Base-by-base conservation (phyloP, 2,113 vertebrate species). In the Platanista minor region DNA sequence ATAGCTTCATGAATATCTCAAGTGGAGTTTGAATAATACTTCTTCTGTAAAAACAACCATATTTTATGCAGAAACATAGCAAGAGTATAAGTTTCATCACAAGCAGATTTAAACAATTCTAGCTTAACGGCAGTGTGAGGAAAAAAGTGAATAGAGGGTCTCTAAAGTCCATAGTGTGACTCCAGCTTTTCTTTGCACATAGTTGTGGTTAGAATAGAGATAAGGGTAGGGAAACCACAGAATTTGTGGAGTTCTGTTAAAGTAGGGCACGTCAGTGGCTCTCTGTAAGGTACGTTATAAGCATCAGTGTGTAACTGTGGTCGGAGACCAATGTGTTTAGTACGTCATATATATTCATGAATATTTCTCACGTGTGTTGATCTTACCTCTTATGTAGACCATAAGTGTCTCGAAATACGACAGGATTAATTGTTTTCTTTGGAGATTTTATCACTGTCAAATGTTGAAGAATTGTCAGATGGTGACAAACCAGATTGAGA, bases 341-440 rank as follows among this genome's bases (percentile, higher is more conserved):
- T 0, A n/a, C 39, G 12, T 67, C 17, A 0, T 6, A 6, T 5
- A 1, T 18, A 12, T 69, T 52, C 31, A 36, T 2, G 8, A 8
- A 21, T 8, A 7, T 31, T 64, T 43, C 29, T 41, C 80, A 6
- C 3, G 5, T 67, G 21, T 14, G 4, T 31, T 9, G 27, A 6
- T 57, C 52, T 69, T 36, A 9, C 52, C 33, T 36, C 11, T 71
- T 62, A 21, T 2, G 21, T 12, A 23, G 36, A n/a, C 46, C n/a
- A 0, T 6, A 14, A 14, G 8, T 49, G 15, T 61, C 41, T 75
- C 21, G 66, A 11, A 54, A 9, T 49, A 29, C 17, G 75, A 41
- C 10, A 54, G n/a, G 20, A 17, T 39, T 20, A 33, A 0, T 43
- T 54, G 8, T 78, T 95, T 64, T 36, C 64, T 95, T 5, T 7